Evolutionary conservation across 2,113 vertebrate genomes (phyloP), one percentile per base, ranked within the genome.

Genomic region (Vimba vimba): DNA sequence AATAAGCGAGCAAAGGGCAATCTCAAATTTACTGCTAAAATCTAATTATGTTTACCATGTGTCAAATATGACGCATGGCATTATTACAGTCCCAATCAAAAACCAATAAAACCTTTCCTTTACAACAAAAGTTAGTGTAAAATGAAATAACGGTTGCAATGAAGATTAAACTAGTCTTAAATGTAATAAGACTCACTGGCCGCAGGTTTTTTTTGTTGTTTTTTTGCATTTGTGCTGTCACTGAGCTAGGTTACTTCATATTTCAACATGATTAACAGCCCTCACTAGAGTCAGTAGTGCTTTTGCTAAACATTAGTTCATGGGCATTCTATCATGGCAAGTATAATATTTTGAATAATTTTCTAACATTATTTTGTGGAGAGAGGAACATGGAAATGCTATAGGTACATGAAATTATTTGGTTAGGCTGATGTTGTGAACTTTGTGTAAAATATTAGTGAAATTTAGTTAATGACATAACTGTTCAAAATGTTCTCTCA

Each of bases 101-200:
- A 73, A 30, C 15, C 57, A 71, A 85, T 89, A 75, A 39, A 64
- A 85, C 19, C 6, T 57, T 23, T 57, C 55, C 55, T 57, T 57
- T 57, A 57, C 17, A 7, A 55, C 17, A 55, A 55, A 19, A 57
- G 55, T 23, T 57, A 8, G 55, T 57, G 55, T 57, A 90, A 92
- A 89, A 91, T 88, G 83, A 89, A 90, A 91, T 91, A 91, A 92
- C 86, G 85, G 87, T 87, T 43, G 84, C 79, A 88, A 85, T 83
- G 89, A 90, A 91, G 90, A 93, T 94, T 81, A 91, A 92, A 92
- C 55, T 88, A 85, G 84, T 86, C 87, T 86, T 93, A 87, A 94
- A 94, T 87, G 87, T 88, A 93, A 93, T 93, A 92, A 92, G 90
- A 89, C 87, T 87, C 91, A 86, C 30, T 73, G 50, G n/a, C 87